phyloP scores from a whole-genome alignment of 2,888 invertebrate genomes.

The Tolmerus cingulatus region DNA sequence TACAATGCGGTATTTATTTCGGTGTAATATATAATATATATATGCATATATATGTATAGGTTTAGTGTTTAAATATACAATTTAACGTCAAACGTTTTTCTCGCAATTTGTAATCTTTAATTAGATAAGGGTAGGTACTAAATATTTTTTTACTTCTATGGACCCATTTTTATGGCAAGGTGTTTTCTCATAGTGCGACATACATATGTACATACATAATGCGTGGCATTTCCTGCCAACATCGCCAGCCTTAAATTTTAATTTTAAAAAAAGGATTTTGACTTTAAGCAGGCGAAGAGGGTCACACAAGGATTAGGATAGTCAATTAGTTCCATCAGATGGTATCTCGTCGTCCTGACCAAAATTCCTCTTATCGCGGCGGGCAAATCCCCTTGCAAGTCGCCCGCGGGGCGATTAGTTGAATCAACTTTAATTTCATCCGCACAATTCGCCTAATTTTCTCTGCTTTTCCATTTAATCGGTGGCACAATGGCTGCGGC shows the following conservation, averaged over 20 bases:
- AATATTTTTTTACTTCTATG: too few relatives aligned
- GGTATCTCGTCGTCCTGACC: not conserved
- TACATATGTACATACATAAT: too few relatives aligned
- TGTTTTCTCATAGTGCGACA: not conserved
- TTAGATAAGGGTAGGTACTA: too few relatives aligned
- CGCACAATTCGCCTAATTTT: slow-evolving; percentile 50
- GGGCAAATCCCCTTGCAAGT: not conserved
- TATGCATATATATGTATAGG: too few relatives aligned
- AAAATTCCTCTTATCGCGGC: slow-evolving; percentile 12
- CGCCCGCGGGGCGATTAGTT: slow-evolving; percentile 10
- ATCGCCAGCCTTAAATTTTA: not conserved
- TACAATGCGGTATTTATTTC: too few relatives aligned
- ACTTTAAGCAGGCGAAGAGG: not conserved
- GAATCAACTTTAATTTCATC: slow-evolving; percentile 40
- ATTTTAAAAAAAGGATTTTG: not conserved
- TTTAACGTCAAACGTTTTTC: too few relatives aligned
- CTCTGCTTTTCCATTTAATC: slow-evolving; percentile 51
- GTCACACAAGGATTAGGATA: slow-evolving; percentile 20
- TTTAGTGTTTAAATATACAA: too few relatives aligned
- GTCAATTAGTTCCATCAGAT: slow-evolving; percentile 30
- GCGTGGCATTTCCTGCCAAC: not conserved
- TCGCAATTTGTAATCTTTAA: too few relatives aligned
- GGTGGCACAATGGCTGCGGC: slow-evolving; percentile 29
- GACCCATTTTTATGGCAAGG: not conserved
- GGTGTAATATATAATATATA: too few relatives aligned